A percentile compares a stretch with the other conserved stretches of the same genome.
phyloP scores from a whole-genome alignment of 2,888 invertebrate genomes.

The Latrodectus hesperus region DNA sequence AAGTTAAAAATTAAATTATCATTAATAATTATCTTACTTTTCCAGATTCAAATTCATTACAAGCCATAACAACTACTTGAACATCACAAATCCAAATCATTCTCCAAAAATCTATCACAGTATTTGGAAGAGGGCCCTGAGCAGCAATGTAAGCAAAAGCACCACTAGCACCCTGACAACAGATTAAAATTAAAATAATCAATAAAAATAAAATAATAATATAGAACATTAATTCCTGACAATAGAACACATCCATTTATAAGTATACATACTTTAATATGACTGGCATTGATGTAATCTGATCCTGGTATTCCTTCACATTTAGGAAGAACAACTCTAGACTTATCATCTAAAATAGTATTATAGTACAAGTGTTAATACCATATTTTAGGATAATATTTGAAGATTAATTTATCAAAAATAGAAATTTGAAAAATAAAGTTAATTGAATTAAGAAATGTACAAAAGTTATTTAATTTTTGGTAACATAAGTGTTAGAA shows the following conservation, averaged over 20 bases:
- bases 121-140: slow-evolving; percentile 79
- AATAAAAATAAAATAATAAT: neutral
- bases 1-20: no score
- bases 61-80: slow-evolving; percentile 79
- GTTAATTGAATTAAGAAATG: no score
- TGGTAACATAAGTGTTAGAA: no score
- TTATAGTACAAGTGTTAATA: no score
- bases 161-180: slow-evolving; percentile 77
- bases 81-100: slow-evolving; percentile 79
- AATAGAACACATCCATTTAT: neutral
- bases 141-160: slow-evolving; percentile 78
- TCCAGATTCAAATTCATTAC: slow-evolving; percentile 78
- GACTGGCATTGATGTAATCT: slow-evolving; percentile 78
- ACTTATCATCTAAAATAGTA: slow-evolving; percentile 76
- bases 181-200: slow-evolving; percentile 64
- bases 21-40: slow-evolving; percentile 73
- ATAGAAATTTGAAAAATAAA: no score
- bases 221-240: neutral
- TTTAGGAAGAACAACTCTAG: slow-evolving; percentile 76
- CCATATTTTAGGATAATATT: no score
- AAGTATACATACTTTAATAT: slow-evolving; percentile 73
- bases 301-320: slow-evolving; percentile 77
- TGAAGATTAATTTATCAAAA: no score
- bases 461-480: no score
- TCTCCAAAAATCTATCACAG: slow-evolving; percentile 79